Base-by-base conservation (phyloP, 2,888 invertebrate species). In the Plemyria rubiginata region DNA sequence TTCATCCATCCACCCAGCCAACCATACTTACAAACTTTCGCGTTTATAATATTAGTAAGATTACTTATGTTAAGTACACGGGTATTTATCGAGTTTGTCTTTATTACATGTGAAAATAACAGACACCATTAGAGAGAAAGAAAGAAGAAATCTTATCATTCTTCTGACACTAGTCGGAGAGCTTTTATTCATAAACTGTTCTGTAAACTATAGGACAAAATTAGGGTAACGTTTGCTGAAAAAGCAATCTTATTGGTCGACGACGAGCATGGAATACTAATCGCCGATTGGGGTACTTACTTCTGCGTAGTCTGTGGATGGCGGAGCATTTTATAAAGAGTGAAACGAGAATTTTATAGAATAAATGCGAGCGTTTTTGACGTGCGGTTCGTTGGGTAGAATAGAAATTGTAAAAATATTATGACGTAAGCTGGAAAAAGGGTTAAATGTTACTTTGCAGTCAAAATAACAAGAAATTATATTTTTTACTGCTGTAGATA, bases 171-270 rank as follows among this genome's bases (percentile, higher is more conserved):
- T 53, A 49, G 49, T 32, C 12, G 4, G 7, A 43, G 22, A n/a
- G 45, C 43, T 38, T 57, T 49, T 62, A 54, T 50, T 45, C 57
- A 50, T 62, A 41, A 49, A 62, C 54, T 57, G 57, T 38, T 52
- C 51, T 60, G 60, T 65, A 65, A 65, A 67, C 48, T 67, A 61
- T 62, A 65, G 65, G 66, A 63, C 62, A 69, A 63, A 69, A 67
- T 69, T 60, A 69, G 60, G 61, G 62, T 56, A 53, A 58, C 65
- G 61, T 66, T 66, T 60, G 60, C 60, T 58, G 58, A 64, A 62
- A 60, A 63, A 67, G 65, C 55, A 66, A 69, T 69, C 65, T 66
- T 67, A 61, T 69, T 67, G 67, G 65, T 40, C 28, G 22, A n/a
- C 46, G 8, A 54, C 65, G 59, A 1, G 8, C 13, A 0, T 8